Evolutionary conservation across 2,888 invertebrate species (phyloP).

Genomic region (Epirrita christyi): DNA sequence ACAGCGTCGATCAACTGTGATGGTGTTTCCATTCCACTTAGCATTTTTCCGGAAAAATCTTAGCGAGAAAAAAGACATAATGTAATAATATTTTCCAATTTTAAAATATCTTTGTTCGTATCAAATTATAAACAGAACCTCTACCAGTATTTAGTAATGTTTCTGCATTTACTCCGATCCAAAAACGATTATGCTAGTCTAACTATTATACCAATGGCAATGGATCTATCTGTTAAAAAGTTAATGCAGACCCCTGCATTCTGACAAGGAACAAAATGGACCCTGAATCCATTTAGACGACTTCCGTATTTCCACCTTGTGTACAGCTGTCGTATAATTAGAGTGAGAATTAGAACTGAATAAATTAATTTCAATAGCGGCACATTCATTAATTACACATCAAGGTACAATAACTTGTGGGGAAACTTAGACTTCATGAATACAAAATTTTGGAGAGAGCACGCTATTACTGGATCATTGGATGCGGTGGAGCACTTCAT

Average conservation of each 20-base stretch:
- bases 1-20: constrained; percentile 19
- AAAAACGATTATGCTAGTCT: no score
- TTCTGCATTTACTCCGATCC: no score
- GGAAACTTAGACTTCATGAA: constrained; percentile 51
- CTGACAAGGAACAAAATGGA: no score
- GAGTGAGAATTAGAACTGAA: not conserved
- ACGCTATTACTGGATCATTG: constrained; percentile 53
- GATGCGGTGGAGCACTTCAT: constrained; percentile 45
- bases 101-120: no score
- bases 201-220: no score
- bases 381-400: not conserved
- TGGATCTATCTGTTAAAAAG: no score
- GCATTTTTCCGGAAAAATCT: constrained; percentile 5
- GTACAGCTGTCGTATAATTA: not conserved
- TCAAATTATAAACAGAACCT: no score
- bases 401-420: not conserved
- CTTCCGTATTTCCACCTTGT: not conserved
- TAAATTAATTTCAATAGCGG: not conserved
- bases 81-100: no score
- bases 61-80: not conserved
- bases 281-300: no score
- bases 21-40: constrained; percentile 20
- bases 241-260: no score
- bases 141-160: no score
- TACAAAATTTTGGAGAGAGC: constrained; percentile 57